Evolutionary conservation across 2,797 vertebrate genomes (phyloP), one percentile per base, ranked within the genome.

Genomic region (Chelmon rostratus): DNA sequence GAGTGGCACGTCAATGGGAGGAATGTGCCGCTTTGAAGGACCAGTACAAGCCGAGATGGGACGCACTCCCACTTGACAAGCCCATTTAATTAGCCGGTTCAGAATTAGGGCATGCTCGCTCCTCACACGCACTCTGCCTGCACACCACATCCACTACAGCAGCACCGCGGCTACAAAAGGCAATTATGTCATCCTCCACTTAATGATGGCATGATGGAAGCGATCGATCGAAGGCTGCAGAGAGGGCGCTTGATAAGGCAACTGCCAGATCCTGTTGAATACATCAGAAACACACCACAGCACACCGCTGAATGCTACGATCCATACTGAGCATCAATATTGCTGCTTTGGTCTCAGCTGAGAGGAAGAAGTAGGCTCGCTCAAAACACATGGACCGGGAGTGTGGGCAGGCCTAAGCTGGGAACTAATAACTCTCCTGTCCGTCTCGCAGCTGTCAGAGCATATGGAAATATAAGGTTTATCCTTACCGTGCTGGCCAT

Each of bases 101-200:
- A 86, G 85, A 84, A 84, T 88, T 68, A 70, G 86, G 86, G 75
- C 83, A 74, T 15, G 53, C 63, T 68, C 65, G n/a, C 75, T 42
- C 78, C 71, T 21, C 73, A 18, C 81, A 42, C 54, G 57, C 44
- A 31, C 50, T 9, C 61, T 82, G 12, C 21, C 47, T 47, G 28
- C 68, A 50, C 75, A 23, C 77, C 77, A 47, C 85, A 75, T 84
- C 73, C 66, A 63, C 84, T 65, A 47, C 52, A 57, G 78, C 73
- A 56, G 61, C 4, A 50, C 79, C 38, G n/a, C 44, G 35, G 81
- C 87, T 80, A 85, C 87, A 87, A 82, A 91, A 91, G 88, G 82
- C 91, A 90, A 91, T 92, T 91, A 92, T 92, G 82, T 88, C 89
- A 87, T 81, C 83, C 82, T 75, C 70, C 78, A 80, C 82, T 90